phyloP scores from a whole-genome alignment of 2,888 invertebrate species.

The Elysia crispata region DNA sequence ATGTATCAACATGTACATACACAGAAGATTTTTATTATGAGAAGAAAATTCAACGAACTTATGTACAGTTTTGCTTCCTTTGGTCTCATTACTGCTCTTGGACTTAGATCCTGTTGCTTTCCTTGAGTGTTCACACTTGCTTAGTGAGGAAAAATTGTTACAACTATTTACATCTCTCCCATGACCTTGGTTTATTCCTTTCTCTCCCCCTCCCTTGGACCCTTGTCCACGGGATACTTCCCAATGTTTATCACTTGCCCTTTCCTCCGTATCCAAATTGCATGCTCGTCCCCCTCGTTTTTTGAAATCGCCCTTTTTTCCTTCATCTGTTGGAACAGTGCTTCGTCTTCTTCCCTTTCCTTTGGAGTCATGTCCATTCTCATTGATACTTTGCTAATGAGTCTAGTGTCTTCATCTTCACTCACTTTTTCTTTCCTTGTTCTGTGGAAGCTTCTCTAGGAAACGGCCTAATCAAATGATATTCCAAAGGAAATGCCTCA shows the following conservation, averaged over 20 bases:
- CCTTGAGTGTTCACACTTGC: too few relatives aligned
- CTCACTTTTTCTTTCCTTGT: too few relatives aligned
- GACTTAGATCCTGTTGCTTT: conserved; percentile 2
- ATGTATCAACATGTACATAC: too few relatives aligned
- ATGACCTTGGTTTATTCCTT: conserved; percentile 1
- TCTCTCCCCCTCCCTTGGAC: neutral
- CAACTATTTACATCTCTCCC: neutral
- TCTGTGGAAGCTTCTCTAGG: too few relatives aligned
- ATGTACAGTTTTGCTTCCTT: too few relatives aligned
- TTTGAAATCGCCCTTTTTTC: too few relatives aligned
- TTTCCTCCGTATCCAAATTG: neutral
- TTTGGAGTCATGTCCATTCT: neutral
- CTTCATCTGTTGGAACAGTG: neutral
- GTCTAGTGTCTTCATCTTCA: neutral
- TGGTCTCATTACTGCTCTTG: too few relatives aligned
- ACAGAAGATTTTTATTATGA: too few relatives aligned
- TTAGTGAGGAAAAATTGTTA: too few relatives aligned
- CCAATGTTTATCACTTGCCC: conserved; percentile 11
- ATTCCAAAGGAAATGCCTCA: too few relatives aligned
- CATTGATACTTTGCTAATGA: conserved; percentile 1
- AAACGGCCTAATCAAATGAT: too few relatives aligned
- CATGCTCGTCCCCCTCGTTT: neutral
- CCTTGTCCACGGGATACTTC: conserved; percentile 12
- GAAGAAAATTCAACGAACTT: too few relatives aligned
- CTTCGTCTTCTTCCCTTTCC: neutral